Base-by-base conservation (phyloP, 1,140 invertebrate species). In the Cotesia typhae region DNA sequence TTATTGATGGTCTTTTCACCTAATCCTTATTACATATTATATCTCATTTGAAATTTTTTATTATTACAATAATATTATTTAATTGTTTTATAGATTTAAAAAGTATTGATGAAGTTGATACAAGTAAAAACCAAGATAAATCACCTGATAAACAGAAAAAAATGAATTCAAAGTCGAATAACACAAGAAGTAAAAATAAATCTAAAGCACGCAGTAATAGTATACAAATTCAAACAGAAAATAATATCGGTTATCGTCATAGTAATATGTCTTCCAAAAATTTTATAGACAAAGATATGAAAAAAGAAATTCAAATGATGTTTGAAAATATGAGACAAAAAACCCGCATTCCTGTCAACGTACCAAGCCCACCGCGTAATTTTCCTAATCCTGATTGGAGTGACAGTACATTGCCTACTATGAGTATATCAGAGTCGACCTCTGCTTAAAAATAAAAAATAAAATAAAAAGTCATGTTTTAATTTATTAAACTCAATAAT, bases 361-460 rank as follows among this genome's bases (percentile, higher is more conserved):
- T 81, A 61, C 81, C 80, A 6, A 81, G 80, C 64, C 81, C 80
- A 28, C 74, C 76, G 9, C 75, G 79, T 35, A 63, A 77, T 47
- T 82, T 71, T 77, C 80, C 79, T 6, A 61, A 74, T 64, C 75
- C 80, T n/a, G 75, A 82, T 66, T 81, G 78, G 78, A 82, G 74
- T 57, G 80, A 82, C 47, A 82, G 79, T 61, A 78, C 78, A 20
- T 67, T 82, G 41, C 75, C 74, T 28, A 81, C 79, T 35, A 75
- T 82, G 53, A 80, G 76, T 71, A 73, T 73, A 14, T 75, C 78
- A 2, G 78, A 74, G 7, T 76, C 65, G 10, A 74, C 73, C 53
- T n/a, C 67, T 37, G 60, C 59, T 35, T 60, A 10, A 64, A 47
- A 47, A 41, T 9, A 41, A 55, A 35, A 60, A 38, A 41, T 63